These are phyloP conservation scores for Malaclemys terrapin DNA, from an alignment of 2,113 vertebrate genomes.

Conservation along the genomic window DNA sequence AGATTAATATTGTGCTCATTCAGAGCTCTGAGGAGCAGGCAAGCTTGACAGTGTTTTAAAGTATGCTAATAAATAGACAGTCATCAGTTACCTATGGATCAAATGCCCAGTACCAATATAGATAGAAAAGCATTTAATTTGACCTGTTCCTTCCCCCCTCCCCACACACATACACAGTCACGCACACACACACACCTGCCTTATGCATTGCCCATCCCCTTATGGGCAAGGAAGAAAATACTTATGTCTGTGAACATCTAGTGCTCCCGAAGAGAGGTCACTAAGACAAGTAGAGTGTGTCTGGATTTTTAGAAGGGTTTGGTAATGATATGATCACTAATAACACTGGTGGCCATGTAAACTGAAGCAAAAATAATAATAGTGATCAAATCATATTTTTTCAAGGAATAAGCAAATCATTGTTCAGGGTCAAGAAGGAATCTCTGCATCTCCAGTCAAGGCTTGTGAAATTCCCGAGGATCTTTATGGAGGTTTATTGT, in stretches of 20 bases:
- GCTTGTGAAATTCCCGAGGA: background rate
- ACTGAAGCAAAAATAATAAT: background rate
- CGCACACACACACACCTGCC: too few relatives aligned
- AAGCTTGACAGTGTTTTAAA: background rate
- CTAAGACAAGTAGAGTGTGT: background rate
- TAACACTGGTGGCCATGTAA: background rate
- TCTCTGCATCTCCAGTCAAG: accelerated
- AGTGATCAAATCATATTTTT: background rate
- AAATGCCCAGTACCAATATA: background rate
- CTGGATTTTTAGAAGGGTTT: background rate
- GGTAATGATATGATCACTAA: background rate
- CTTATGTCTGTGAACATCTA: background rate
- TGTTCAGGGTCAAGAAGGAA: background rate
- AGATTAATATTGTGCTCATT: background rate
- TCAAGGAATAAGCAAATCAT: background rate
- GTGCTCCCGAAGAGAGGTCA: background rate
- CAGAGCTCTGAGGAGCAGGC: background rate
- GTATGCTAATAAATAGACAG: background rate
- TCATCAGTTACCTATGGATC: background rate
- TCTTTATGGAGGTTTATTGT: background rate
- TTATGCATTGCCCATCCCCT: background rate
- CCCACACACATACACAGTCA: too few relatives aligned
- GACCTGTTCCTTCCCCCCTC: background rate
- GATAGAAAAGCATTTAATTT: background rate
- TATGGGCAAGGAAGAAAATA: background rate